These are phyloP conservation scores for Nemotelus pantherinus DNA, from an alignment of 2,888 invertebrate genomes.

Conservation along the genomic window DNA sequence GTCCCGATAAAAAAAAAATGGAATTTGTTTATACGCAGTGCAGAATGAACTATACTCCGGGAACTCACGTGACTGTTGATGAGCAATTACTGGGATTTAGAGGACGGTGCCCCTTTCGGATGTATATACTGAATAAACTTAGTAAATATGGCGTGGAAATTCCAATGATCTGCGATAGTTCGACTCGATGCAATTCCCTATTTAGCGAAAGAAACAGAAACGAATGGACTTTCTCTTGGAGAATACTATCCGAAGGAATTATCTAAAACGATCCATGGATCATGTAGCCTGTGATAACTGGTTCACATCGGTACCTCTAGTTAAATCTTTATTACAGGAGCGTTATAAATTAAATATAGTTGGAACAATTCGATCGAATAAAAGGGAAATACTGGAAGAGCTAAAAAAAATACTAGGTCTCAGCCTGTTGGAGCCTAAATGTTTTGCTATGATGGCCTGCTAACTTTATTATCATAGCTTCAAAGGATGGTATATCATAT, in stretches of 20 bases:
- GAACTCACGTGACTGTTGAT: conserved; percentile 47
- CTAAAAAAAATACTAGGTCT: conserved; percentile 6
- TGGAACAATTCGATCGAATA: conserved; percentile 2
- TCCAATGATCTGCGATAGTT: conserved; percentile 49
- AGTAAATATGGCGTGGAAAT: conserved; percentile 38
- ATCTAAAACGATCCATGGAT: conserved; percentile 48
- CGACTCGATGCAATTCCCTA: conserved; percentile 50
- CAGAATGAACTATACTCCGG: conserved; percentile 36
- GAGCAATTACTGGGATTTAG: conserved; percentile 49
- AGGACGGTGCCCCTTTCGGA: conserved; percentile 45
- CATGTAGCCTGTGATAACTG: conserved; percentile 33
- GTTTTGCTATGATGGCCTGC: no score
- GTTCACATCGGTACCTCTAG: conserved; percentile 58
- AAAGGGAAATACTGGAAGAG: neutral
- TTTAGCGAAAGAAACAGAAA: conserved; percentile 48
- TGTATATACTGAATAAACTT: conserved; percentile 42
- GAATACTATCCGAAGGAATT: conserved; percentile 50
- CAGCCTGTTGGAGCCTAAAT: neutral
- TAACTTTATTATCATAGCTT: conserved; percentile 4
- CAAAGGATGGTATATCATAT: neutral
- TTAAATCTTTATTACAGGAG: conserved; percentile 54
- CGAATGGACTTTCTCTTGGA: conserved; percentile 42
- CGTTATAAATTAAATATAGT: no score
- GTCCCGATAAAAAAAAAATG: conserved; percentile 47
- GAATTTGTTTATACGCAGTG: conserved; percentile 45